Percentiles rank a stretch among this genome's conserved stretches.
Evolutionary conservation across 2,888 invertebrate species (phyloP).

Genomic region (Erebia ligea): DNA sequence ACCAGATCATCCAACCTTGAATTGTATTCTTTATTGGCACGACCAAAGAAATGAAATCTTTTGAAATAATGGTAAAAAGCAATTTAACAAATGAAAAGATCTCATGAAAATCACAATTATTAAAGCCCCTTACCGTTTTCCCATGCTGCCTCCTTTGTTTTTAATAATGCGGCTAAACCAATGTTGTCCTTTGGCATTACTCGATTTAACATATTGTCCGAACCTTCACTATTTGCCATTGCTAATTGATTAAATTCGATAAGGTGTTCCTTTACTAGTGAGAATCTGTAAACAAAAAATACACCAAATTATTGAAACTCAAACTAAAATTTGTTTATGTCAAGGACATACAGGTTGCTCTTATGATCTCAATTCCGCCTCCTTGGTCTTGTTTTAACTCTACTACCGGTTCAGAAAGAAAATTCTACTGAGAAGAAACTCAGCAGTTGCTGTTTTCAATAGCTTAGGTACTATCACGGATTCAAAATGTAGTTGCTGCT

Average conservation of each 20-base stretch:
- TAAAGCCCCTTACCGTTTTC: constrained; percentile 86
- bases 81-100: background rate
- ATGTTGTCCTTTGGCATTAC: constrained; percentile 99
- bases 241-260: constrained; percentile 99
- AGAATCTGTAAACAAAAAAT: constrained; percentile 87
- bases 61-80: background rate
- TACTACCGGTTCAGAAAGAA: no score
- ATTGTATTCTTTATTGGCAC: background rate
- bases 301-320: background rate
- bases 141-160: constrained; percentile 97
- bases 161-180: constrained; percentile 96
- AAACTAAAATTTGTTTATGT: no score
- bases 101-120: background rate
- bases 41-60: background rate
- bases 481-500: background rate
- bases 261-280: constrained; percentile 96
- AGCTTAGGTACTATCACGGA: background rate
- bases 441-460: no score
- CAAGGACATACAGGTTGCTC: no score
- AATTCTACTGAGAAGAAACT: no score
- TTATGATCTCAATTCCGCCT: no score
- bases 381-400: no score
- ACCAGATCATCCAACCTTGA: background rate
- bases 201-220: constrained; percentile 98
- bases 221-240: constrained; percentile 98